These are phyloP conservation scores for Bombus vancouverensis DNA, from an alignment of 1,140 invertebrate species.

Conservation along the genomic window DNA sequence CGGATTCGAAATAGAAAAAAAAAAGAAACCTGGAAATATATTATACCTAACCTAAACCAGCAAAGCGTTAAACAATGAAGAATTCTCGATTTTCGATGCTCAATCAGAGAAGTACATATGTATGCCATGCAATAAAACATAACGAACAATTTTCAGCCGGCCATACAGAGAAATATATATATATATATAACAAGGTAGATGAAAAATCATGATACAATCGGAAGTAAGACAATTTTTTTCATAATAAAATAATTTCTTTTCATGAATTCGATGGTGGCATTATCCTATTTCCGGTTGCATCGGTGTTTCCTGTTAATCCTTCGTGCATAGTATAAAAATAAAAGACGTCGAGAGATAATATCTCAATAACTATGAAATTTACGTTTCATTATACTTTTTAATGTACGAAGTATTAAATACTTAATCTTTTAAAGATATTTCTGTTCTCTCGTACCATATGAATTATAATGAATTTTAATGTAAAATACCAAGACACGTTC, in stretches of 20 bases:
- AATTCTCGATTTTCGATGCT: slow-evolving; percentile 16
- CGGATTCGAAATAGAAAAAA: not conserved
- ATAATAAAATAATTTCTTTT: not conserved
- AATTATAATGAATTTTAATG: not conserved
- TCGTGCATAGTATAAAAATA: not conserved
- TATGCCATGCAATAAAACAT: slow-evolving; percentile 45
- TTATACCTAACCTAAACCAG: not conserved
- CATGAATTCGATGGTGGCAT: not conserved
- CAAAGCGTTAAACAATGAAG: slow-evolving; percentile 24
- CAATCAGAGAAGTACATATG: slow-evolving; percentile 13
- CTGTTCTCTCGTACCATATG: not conserved
- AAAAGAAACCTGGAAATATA: not conserved
- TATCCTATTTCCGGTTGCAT: not conserved
- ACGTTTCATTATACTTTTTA: not conserved
- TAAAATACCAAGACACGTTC: not conserved
- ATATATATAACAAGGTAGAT: not conserved
- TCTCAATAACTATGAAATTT: slow-evolving; percentile 4
- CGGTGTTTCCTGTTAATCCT: not conserved
- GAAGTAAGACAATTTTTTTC: not conserved
- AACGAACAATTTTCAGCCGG: slow-evolving; percentile 37
- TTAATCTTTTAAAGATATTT: not conserved
- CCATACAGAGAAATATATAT: slow-evolving; percentile 27
- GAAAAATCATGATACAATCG: not conserved
- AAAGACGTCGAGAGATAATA: not conserved
- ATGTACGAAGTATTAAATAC: not conserved